These are phyloP conservation scores for Falcaria lacertinaria DNA, from an alignment of 2,888 invertebrate species.

Conservation along the genomic window DNA sequence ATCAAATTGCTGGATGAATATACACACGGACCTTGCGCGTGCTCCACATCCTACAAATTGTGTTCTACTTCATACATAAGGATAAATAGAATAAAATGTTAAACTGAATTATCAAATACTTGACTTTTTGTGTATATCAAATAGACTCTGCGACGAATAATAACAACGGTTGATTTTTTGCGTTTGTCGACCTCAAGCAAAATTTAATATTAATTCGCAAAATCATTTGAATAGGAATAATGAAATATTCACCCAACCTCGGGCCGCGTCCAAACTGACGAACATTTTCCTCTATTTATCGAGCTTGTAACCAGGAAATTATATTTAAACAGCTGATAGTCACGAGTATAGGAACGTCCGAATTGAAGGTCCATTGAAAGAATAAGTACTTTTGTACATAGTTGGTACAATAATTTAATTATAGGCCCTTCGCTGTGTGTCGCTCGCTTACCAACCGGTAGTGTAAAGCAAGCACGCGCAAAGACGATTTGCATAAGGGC, in stretches of 20 bases:
- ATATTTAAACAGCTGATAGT: conserved; percentile 36
- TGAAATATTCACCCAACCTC: conserved; percentile 22
- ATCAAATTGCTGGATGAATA: not conserved
- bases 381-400: conserved; percentile 22
- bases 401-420: conserved; percentile 23
- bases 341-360: conserved; percentile 32
- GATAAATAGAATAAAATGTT: no score
- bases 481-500: conserved; percentile 72
- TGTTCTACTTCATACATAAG: not conserved
- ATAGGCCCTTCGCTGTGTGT: conserved; percentile 9
- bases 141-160: no score
- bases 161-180: not conserved
- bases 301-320: conserved; percentile 36
- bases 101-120: not conserved
- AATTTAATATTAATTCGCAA: conserved; percentile 26
- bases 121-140: not conserved
- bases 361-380: conserved; percentile 38
- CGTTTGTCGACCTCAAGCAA: conserved; percentile 8
- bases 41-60: not conserved
- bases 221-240: conserved; percentile 19
- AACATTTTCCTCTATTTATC: conserved; percentile 22
- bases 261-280: conserved; percentile 13
- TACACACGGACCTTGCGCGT: not conserved
- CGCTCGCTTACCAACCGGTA: conserved; percentile 23
- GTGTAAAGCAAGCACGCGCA: conserved; percentile 40